phyloP scores from a whole-genome alignment of 2,113 vertebrate species.

The Melozone crissalis region DNA sequence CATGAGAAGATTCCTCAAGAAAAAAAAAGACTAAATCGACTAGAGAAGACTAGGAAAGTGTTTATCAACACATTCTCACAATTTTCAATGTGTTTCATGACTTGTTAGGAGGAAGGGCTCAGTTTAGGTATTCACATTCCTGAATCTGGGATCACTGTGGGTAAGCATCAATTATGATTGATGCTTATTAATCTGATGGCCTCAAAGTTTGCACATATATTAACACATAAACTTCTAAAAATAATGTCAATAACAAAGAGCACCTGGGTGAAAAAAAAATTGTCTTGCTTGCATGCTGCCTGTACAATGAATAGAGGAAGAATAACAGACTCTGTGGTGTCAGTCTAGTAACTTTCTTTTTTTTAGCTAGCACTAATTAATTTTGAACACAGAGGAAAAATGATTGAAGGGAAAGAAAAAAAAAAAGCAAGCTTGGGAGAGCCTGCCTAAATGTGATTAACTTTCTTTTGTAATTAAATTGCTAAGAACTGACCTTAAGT shows the following conservation, averaged over 20 bases:
- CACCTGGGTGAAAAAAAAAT: neutral
- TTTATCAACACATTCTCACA: neutral
- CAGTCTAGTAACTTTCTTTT: neutral
- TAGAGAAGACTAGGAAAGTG: neutral
- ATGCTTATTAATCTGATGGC: too few relatives aligned
- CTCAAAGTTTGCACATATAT: neutral
- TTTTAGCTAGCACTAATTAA: neutral
- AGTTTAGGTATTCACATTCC: neutral
- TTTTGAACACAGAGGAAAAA: neutral
- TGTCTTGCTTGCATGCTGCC: neutral
- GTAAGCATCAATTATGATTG: neutral
- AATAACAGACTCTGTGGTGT: neutral
- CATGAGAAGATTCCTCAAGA: neutral
- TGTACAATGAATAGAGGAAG: neutral
- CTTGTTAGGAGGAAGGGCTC: accelerated
- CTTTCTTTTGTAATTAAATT: constrained; percentile 66
- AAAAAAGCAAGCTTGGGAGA: neutral
- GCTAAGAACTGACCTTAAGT: constrained; percentile 55
- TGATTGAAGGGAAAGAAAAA: neutral
- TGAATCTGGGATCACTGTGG: neutral
- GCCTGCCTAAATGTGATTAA: constrained; percentile 49
- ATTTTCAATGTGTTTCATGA: neutral
- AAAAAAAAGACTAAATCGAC: neutral
- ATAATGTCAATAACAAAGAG: neutral
- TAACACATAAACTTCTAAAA: neutral